Percentiles rank a stretch among this genome's conserved stretches.
Conservation (phyloP, 2,797 vertebrate genomes). For the Meriones psammophilus region DNA sequence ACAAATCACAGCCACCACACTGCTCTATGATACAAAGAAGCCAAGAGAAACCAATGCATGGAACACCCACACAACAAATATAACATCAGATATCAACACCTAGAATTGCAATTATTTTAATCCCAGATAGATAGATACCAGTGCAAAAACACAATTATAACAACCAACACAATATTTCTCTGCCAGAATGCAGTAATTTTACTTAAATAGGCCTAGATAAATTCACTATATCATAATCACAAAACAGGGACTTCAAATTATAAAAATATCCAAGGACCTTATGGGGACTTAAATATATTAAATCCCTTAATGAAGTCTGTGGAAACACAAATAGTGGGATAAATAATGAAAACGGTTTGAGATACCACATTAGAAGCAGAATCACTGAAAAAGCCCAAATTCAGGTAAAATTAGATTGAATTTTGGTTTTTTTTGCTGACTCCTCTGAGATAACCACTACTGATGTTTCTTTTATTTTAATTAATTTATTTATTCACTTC, state of each 20-base stretch:
- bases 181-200: neutral
- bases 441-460: too few species aligned
- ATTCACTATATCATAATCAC: neutral
- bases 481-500: too few species aligned
- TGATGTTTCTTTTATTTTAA: too few species aligned
- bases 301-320: neutral
- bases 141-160: neutral
- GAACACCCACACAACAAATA: too few species aligned
- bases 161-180: neutral
- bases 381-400: neutral
- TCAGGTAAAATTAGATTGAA: neutral
- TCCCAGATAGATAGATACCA: neutral
- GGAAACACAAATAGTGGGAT: neutral
- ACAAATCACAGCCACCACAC: neutral
- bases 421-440: neutral
- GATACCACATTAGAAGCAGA: neutral
- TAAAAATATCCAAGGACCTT: neutral
- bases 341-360: neutral
- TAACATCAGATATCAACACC: neutral
- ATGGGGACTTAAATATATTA: neutral
- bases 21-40: neutral
- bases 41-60: neutral
- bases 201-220: neutral
- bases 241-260: neutral
- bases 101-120: neutral